Base-by-base conservation (phyloP, 1,140 invertebrate genomes). In the Leptinotarsa texana region DNA sequence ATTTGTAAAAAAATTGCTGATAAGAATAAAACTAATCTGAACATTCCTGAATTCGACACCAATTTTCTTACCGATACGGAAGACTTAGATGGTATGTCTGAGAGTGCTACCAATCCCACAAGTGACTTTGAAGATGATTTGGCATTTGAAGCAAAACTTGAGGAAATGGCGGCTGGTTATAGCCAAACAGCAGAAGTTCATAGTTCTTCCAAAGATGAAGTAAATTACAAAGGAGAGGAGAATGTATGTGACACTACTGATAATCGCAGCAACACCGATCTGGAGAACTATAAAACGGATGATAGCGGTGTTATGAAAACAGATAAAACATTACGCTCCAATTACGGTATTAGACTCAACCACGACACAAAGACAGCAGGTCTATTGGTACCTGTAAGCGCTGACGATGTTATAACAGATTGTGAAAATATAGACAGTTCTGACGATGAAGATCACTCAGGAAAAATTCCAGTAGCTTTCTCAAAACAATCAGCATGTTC, bases 381-480 rank as follows among this genome's bases (percentile, higher is more conserved):
- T 22, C 48, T 77, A 57, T 17, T n/a, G 11, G 18, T 74, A 27
- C 74, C 77, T 8, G 13, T 48, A 8, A 48, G 57, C n/a, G 21
- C 17, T 21, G 79, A 78, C n/a, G 77, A 77, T 63, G 79, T 74
- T 51, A 63, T 82, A 4, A 84, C 82, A 49, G 85, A 84, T 61
- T 81, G 80, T 51, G 83, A 86, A 78, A 79, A 83, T 74, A 77
- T 85, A 21, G 73, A 83, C 24, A 74, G 69, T 70, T 78, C 76
- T 42, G 57, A 69, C 33, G 75, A 78, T n/a, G 77, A 76, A 51
- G 18, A 24, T 1, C 51, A 22, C 17, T 4, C 17, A 11, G 66
- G 70, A 24, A 63, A 74, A 69, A 76, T 75, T 49, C 68, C 73
- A 47, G 2, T 70, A n/a, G 74, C 77, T 47, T 5, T 79, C 8